Evolutionary conservation across 2,113 vertebrate genomes (phyloP).

Genomic region (Myiozetetes cayanensis): DNA sequence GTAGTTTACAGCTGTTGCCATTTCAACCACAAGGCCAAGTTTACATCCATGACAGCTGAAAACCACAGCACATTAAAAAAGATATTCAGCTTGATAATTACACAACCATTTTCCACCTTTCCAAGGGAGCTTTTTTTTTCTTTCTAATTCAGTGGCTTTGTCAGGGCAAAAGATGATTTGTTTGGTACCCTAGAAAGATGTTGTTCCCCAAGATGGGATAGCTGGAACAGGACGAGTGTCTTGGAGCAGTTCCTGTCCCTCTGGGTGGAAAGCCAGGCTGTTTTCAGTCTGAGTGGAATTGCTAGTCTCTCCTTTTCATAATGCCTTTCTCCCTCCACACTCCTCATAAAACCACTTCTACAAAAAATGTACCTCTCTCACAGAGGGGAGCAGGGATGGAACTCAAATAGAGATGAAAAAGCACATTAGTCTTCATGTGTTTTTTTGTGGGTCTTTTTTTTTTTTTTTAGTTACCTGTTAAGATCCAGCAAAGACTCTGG

Average conservation of each 20-base stretch:
- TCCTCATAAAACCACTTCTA: background rate
- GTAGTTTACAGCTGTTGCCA: slow-evolving; percentile 34
- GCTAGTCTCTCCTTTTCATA: background rate
- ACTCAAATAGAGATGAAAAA: background rate
- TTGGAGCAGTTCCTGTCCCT: background rate
- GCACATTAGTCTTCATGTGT: background rate
- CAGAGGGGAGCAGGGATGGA: too few relatives aligned
- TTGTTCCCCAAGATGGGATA: background rate
- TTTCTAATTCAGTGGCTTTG: background rate
- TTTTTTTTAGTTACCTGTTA: background rate
- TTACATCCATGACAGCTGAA: background rate
- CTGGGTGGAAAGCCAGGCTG: background rate
- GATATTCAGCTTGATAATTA: background rate
- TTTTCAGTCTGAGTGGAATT: background rate
- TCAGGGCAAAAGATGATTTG: background rate
- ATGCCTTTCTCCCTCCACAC: background rate
- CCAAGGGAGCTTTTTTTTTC: background rate
- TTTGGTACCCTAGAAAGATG: background rate
- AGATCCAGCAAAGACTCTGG: background rate
- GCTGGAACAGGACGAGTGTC: background rate
- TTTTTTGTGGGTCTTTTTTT: too few relatives aligned
- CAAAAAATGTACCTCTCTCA: background rate
- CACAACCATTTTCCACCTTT: background rate
- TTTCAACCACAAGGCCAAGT: slow-evolving; percentile 9
- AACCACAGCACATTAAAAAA: background rate